Conservation (phyloP, 2,888 invertebrate genomes). For the Phaedon cochleariae region DNA sequence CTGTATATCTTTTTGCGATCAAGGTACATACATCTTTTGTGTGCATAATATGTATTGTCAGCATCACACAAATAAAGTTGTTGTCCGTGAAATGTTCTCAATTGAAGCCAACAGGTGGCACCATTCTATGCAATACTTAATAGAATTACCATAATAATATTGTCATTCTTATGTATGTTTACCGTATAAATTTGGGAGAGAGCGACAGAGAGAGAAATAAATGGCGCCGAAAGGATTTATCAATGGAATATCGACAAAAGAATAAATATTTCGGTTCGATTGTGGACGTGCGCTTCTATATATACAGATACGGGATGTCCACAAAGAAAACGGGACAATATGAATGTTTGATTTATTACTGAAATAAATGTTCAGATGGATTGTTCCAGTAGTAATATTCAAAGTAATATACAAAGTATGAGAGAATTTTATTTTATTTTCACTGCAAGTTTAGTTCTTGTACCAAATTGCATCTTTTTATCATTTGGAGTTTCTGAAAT, state of each 20-base stretch:
- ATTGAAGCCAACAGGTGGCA: slow-evolving; percentile 62
- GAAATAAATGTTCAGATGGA: no score
- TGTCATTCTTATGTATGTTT: slow-evolving; percentile 62
- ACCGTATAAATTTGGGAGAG: background rate
- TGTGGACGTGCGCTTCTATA: background rate
- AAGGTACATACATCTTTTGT: slow-evolving; percentile 17
- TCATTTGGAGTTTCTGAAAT: no score
- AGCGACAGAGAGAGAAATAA: background rate
- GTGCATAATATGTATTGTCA: background rate
- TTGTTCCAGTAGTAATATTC: no score
- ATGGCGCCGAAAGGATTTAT: background rate
- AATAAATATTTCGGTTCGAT: background rate
- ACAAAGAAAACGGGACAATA: background rate
- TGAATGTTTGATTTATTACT: no score
- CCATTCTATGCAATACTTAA: slow-evolving; percentile 62
- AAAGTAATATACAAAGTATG: no score
- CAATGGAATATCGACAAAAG: background rate
- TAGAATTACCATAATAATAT: slow-evolving; percentile 64
- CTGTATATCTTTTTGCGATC: slow-evolving; percentile 9
- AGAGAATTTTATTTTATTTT: no score
- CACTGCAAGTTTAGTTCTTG: no score
- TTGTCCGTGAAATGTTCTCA: slow-evolving; percentile 61
- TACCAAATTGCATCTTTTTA: no score
- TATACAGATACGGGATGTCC: background rate
- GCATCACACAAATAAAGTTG: slow-evolving; percentile 58